Evolutionary conservation across 2,888 invertebrate species (phyloP).

Genomic region (Choreutis nemorana): DNA sequence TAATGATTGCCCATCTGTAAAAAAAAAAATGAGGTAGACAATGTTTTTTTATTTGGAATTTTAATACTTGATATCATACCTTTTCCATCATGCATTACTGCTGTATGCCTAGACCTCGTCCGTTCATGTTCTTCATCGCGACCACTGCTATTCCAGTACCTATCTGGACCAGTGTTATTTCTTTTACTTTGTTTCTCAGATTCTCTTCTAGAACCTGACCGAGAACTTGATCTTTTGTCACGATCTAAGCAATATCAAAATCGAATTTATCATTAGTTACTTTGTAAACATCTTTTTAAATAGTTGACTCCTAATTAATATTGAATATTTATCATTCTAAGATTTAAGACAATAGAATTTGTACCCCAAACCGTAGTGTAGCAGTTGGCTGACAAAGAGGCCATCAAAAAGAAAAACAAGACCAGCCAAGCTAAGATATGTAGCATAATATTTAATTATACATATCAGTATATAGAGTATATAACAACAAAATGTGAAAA

Average conservation of each 20-base stretch:
- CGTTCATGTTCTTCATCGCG: slow-evolving; percentile 48
- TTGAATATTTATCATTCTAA: neutral
- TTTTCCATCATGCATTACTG: slow-evolving; percentile 38
- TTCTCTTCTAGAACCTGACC: slow-evolving; percentile 48
- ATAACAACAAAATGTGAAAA: too few species aligned
- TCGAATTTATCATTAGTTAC: slow-evolving; percentile 1
- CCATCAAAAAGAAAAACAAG: too few species aligned
- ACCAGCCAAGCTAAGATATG: too few species aligned
- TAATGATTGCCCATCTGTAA: slow-evolving; percentile 56
- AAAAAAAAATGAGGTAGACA: slow-evolving; percentile 1
- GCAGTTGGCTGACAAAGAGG: too few species aligned
- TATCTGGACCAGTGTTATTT: slow-evolving; percentile 38
- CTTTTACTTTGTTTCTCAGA: slow-evolving; percentile 45
- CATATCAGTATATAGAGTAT: too few species aligned
- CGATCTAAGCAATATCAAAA: slow-evolving; percentile 26
- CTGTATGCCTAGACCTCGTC: slow-evolving; percentile 39
- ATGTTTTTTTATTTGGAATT: neutral
- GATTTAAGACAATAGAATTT: neutral
- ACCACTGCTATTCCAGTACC: slow-evolving; percentile 43
- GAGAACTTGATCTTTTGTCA: slow-evolving; percentile 49
- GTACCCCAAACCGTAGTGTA: too few species aligned
- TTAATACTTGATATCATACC: slow-evolving; percentile 19
- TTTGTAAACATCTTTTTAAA: too few species aligned
- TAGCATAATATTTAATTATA: too few species aligned
- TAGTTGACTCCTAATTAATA: too few species aligned